Evolutionary conservation across 2,797 vertebrate species (phyloP).

Genomic region (Hyperoplus lanceolatus): DNA sequence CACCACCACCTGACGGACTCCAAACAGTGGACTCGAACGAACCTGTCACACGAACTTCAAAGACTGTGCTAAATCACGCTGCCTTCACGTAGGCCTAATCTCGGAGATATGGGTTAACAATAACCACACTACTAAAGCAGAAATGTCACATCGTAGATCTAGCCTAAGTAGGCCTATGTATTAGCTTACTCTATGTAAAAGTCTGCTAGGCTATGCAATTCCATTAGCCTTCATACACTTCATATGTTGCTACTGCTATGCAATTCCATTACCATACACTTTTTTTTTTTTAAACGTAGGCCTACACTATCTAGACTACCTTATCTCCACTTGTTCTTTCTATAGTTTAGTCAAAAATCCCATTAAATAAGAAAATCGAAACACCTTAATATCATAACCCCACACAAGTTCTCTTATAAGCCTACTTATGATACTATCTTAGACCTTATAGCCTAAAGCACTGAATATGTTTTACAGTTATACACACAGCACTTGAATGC

Average conservation of each 20-base stretch:
- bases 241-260: too few relatives aligned
- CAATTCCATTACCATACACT: too few relatives aligned
- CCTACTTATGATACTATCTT: background rate
- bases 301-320: background rate
- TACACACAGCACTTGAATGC: slow-evolving; percentile 34
- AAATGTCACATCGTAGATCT: background rate
- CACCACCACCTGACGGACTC: slow-evolving; percentile 30
- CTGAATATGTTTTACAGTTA: background rate
- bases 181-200: background rate
- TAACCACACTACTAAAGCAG: too few relatives aligned
- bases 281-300: too few relatives aligned
- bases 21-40: background rate
- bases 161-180: too few relatives aligned
- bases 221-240: background rate
- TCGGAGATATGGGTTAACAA: background rate
- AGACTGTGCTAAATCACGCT: slow-evolving; percentile 17
- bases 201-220: background rate
- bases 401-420: background rate
- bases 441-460: background rate
- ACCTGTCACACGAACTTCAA: slow-evolving; percentile 50
- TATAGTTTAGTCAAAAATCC: background rate
- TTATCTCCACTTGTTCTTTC: background rate
- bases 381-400: background rate
- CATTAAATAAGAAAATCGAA: too few relatives aligned
- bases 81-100: slow-evolving; percentile 33